phyloP scores from a whole-genome alignment of 2,113 vertebrate species.

The Bubo blakistoni region DNA sequence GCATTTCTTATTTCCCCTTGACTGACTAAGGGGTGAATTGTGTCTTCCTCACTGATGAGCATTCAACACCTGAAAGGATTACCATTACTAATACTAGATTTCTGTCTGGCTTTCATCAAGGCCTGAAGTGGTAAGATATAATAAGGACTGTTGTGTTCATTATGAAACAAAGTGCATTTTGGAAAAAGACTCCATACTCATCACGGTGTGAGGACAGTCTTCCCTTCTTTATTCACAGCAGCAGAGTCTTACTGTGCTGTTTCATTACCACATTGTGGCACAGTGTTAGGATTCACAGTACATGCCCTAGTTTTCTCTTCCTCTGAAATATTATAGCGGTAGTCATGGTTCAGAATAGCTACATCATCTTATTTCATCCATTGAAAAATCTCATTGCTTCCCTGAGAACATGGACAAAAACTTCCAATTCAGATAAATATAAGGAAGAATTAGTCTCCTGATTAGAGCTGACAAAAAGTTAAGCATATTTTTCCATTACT shows the following conservation, averaged over 20 bases:
- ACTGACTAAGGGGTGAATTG: neutral
- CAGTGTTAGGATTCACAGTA: neutral
- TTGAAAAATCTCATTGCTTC: neutral
- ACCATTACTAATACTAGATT: neutral
- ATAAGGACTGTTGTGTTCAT: neutral
- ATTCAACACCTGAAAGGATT: neutral
- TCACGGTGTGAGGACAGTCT: neutral
- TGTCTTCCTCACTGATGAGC: neutral
- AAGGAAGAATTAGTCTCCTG: neutral
- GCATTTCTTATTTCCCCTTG: neutral
- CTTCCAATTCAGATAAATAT: neutral
- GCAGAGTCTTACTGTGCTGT: neutral
- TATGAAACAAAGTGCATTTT: neutral
- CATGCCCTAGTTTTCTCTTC: neutral
- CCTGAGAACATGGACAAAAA: neutral
- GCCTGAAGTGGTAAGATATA: neutral
- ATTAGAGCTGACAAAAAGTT: neutral
- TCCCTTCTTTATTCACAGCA: neutral
- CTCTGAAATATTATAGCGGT: neutral
- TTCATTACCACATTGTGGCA: neutral
- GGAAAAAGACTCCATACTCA: neutral
- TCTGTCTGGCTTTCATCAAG: neutral
- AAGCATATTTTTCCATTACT: neutral
- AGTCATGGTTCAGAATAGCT: neutral
- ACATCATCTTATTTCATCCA: neutral